Evolutionary conservation across 2,113 vertebrate species (phyloP), one percentile per base, ranked within the genome.

Genomic region (Pomatostomus ruficeps): DNA sequence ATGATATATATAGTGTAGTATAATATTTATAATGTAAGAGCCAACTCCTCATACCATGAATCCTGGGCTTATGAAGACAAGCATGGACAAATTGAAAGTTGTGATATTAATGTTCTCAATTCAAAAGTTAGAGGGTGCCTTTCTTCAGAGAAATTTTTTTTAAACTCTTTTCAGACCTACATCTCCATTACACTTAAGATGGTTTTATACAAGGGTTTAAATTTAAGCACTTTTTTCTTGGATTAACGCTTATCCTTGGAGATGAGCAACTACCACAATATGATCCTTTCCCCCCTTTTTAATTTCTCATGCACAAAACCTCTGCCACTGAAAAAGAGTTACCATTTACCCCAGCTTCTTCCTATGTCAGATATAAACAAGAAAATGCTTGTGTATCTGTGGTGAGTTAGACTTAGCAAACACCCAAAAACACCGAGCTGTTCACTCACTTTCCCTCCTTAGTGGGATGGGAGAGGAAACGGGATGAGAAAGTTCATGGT

Each of bases 121-220:
- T 75, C 11, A 42, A 65, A 73, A 46, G 12, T 7, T 10, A 49
- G 3, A 5, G 1, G 4, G 4, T 73, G 1, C 1, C 11, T 66
- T 33, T 42, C 29, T 58, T 72, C 4, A 1, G 12, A 49, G 9
- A 5, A 9, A 10, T n/a, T 49, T 68, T 67, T 57, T 58, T 5
- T n/a, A n/a, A n/a, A 11, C 6, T 38, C 23, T 83, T 86, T 80
- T 11, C 9, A 59, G 36, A 35, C 1, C 2, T 57, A 43, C 2
- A 7, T n/a, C 12, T 54, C 7, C 25, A 19, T 48, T 67, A 31
- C 7, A 62, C 4, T 31, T 42, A 46, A 9, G 13, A 49, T 42
- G 6, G 1, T 74, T 65, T 65, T 54, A 43, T 25, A 33, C 11
- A 66, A 31, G 10, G 28, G n/a, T 48, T 36, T 65, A 70, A 63